These are phyloP conservation scores for Scaptomyza reducta DNA, from an alignment of 2,888 invertebrate species.

Conservation along the genomic window DNA sequence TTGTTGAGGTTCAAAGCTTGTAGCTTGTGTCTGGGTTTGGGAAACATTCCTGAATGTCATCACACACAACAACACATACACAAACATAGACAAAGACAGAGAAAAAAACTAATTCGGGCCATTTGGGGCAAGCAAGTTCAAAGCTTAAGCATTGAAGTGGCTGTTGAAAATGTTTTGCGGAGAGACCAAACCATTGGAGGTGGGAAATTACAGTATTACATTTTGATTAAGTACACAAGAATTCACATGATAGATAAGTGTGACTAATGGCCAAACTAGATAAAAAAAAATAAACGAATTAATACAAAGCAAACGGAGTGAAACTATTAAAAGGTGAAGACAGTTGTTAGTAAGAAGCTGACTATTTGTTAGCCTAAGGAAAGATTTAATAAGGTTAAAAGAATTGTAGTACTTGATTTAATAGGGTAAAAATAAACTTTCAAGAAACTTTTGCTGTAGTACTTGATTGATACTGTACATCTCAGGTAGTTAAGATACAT, in stretches of 20 bases:
- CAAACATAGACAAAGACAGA: slow-evolving; percentile 5
- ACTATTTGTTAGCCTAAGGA: neutral
- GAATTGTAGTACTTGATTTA: too few species aligned
- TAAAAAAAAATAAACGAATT: neutral
- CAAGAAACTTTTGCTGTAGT: too few species aligned
- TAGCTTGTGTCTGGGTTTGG: slow-evolving; percentile 49
- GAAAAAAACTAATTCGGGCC: slow-evolving; percentile 59
- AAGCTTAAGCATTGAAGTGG: slow-evolving; percentile 46
- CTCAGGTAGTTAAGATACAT: too few species aligned
- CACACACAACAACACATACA: slow-evolving; percentile 40
- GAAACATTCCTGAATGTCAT: slow-evolving; percentile 66
- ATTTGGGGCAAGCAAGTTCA: slow-evolving; percentile 61
- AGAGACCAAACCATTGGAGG: slow-evolving; percentile 32
- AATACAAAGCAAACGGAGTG: neutral
- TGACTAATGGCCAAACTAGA: slow-evolving; percentile 19
- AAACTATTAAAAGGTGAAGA: neutral
- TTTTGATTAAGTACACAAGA: slow-evolving; percentile 54
- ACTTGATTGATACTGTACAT: too few species aligned
- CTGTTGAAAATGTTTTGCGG: slow-evolving; percentile 18
- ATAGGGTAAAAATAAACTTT: too few species aligned
- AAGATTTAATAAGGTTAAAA: too few species aligned
- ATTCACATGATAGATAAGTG: slow-evolving; percentile 43
- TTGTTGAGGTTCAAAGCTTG: slow-evolving; percentile 52
- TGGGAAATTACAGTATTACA: slow-evolving; percentile 46
- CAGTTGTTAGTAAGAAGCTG: neutral